phyloP scores from a whole-genome alignment of 1,140 invertebrate genomes.

The Leptonema lineaticorne region DNA sequence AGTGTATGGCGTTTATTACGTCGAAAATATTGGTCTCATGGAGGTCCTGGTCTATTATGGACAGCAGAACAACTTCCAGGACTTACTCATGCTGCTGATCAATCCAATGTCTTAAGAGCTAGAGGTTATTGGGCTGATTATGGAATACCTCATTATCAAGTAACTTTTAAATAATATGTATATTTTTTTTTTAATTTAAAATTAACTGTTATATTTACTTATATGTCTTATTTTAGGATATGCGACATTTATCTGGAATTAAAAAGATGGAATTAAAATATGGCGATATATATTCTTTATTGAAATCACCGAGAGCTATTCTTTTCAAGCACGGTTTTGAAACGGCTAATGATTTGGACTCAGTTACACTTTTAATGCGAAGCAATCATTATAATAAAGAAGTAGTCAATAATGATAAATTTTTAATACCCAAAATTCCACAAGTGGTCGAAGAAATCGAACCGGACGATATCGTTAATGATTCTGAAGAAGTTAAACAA shows the following conservation, averaged over 20 bases:
- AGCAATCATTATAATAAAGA: slow-evolving; percentile 45
- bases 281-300: slow-evolving; percentile 50
- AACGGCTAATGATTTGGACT: slow-evolving; percentile 50
- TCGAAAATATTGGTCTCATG: slow-evolving; percentile 45
- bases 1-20: slow-evolving; percentile 36
- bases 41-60: slow-evolving; percentile 65
- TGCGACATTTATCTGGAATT: slow-evolving; percentile 48
- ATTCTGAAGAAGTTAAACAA: slow-evolving; percentile 36
- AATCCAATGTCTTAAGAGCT: slow-evolving; percentile 65
- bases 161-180: slow-evolving; percentile 46
- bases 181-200: background rate
- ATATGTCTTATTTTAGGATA: slow-evolving; percentile 44
- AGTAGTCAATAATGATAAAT: slow-evolving; percentile 34
- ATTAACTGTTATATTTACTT: background rate
- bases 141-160: slow-evolving; percentile 75
- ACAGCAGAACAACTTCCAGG: slow-evolving; percentile 84
- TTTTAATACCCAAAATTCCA: slow-evolving; percentile 28
- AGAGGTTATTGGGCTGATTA: slow-evolving; percentile 77
- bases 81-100: slow-evolving; percentile 64
- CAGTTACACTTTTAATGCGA: slow-evolving; percentile 51
- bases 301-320: slow-evolving; percentile 48
- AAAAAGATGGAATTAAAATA: slow-evolving; percentile 50
- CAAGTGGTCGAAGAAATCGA: slow-evolving; percentile 32
- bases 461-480: slow-evolving; percentile 37
- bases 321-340: slow-evolving; percentile 50